Percentiles rank a stretch among this genome's conserved stretches.
These are phyloP conservation scores for Drosophila infuscata DNA, from an alignment of 2,888 invertebrate species.

Conservation along the genomic window DNA sequence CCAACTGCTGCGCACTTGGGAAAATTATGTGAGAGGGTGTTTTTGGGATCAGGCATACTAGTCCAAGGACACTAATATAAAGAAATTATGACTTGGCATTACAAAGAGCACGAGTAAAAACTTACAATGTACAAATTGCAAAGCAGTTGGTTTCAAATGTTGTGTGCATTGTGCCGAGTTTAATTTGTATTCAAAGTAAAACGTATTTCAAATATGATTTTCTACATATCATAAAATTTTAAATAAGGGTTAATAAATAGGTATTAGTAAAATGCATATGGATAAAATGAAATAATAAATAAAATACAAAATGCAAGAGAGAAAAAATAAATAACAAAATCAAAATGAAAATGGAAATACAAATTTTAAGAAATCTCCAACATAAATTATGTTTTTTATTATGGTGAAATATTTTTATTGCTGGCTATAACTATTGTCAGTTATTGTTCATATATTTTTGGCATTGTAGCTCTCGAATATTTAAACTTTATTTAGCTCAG, in stretches of 20 bases:
- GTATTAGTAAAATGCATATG: not conserved
- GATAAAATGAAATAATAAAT: not conserved
- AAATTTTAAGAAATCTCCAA: not conserved
- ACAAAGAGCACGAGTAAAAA: not conserved
- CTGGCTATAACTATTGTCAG: conserved; percentile 2
- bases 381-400: not conserved
- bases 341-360: not conserved
- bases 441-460: conserved; percentile 2
- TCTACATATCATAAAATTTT: not conserved
- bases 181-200: not conserved
- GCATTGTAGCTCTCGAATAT: conserved; percentile 12
- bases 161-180: not conserved
- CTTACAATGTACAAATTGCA: conserved; percentile 1
- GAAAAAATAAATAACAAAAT: not conserved
- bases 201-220: not conserved
- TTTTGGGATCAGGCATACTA: not conserved
- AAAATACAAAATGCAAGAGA: not conserved
- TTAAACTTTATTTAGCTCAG: conserved; percentile 12
- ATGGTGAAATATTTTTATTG: not conserved
- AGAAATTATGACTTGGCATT: conserved; percentile 40
- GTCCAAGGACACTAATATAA: conserved; percentile 47
- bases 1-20: conserved; percentile 28
- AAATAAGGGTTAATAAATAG: not conserved
- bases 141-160: not conserved
- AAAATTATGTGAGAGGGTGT: conserved; percentile 1